Evolutionary conservation across 1,140 invertebrate species (phyloP).

Genomic region (Asbolus verrucosus): DNA sequence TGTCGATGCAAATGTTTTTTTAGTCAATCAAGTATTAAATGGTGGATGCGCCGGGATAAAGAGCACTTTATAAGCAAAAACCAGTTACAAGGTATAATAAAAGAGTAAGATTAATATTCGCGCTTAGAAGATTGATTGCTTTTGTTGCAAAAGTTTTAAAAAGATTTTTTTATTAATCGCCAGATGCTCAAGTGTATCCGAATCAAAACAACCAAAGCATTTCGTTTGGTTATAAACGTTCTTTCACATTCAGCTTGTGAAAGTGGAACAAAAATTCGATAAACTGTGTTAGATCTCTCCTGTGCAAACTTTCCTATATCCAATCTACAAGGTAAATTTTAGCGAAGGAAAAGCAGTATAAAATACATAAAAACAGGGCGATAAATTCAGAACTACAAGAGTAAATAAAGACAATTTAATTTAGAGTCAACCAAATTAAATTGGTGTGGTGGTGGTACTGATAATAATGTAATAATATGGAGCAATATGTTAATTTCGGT

Average conservation of each 20-base stretch:
- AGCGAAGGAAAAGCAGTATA: too few relatives aligned
- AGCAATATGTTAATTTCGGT: conserved; percentile 1
- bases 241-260: neutral
- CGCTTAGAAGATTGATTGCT: neutral
- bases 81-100: too few relatives aligned
- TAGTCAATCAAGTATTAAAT: neutral
- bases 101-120: too few relatives aligned
- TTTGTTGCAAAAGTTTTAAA: too few relatives aligned
- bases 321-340: neutral
- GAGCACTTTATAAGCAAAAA: too few relatives aligned
- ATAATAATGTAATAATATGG: neutral
- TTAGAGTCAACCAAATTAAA: neutral
- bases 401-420: neutral
- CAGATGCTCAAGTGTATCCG: neutral
- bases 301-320: neutral
- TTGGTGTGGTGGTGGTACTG: neutral
- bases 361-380: neutral
- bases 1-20: too few relatives aligned
- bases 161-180: neutral
- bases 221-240: conserved; percentile 1
- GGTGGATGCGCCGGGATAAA: conserved; percentile 8
- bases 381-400: conserved; percentile 9
- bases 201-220: conserved; percentile 8
- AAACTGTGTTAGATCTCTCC: conserved; percentile 1
- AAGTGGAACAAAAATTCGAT: neutral